These are phyloP conservation scores for Zaprionus lachaisei DNA, from an alignment of 1,140 invertebrate genomes.

Conservation along the genomic window DNA sequence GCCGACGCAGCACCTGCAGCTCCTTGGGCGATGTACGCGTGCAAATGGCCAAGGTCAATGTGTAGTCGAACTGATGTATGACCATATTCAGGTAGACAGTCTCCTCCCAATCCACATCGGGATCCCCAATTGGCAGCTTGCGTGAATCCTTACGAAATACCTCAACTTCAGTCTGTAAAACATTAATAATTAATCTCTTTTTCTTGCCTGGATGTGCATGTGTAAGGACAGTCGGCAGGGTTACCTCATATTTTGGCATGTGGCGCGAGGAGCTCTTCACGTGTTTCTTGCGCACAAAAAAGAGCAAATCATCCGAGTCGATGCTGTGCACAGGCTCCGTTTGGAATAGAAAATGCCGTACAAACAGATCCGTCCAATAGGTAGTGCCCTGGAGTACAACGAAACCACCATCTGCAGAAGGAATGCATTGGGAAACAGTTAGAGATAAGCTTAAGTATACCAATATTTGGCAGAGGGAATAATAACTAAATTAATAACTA, in stretches of 20 bases:
- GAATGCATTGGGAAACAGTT: background rate
- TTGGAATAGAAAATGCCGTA: conserved; percentile 96
- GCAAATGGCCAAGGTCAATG: conserved; percentile 97
- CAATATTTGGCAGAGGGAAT: background rate
- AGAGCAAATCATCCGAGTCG: conserved; percentile 97
- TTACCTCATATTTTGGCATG: conserved; percentile 94
- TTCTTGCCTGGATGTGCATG: too few relatives aligned
- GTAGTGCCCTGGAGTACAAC: conserved; percentile 95
- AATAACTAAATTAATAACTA: too few relatives aligned
- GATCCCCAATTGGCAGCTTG: conserved; percentile 97
- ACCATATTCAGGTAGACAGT: conserved; percentile 99
- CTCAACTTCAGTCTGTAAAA: conserved; percentile 93
- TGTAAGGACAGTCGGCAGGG: background rate
- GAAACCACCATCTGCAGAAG: conserved; percentile 92
- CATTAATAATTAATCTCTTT: background rate
- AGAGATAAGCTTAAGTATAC: background rate
- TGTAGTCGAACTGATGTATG: conserved; percentile 99
- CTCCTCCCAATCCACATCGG: conserved; percentile 99
- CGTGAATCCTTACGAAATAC: conserved; percentile 98
- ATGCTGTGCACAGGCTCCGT: conserved; percentile 89
- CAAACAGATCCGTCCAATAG: conserved; percentile 98
- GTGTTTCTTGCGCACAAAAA: conserved; percentile 97
- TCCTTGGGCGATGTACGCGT: conserved; percentile 98
- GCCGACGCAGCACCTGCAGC: conserved; percentile 95
- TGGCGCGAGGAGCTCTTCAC: conserved; percentile 93